phyloP scores from a whole-genome alignment of 2,113 vertebrate species.

The Scomber colias region DNA sequence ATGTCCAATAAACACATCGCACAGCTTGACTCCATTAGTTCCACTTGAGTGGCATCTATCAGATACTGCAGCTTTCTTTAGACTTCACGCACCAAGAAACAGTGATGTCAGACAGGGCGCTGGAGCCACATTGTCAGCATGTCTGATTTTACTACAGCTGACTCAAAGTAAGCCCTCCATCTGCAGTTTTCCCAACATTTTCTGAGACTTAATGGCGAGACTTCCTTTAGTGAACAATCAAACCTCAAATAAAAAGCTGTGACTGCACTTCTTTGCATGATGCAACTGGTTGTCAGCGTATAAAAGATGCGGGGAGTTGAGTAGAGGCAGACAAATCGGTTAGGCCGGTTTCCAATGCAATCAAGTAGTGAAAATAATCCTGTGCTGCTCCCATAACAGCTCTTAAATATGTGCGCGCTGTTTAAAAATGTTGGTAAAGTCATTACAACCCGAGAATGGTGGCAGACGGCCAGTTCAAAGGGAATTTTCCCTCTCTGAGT shows the following conservation, averaged over 20 bases:
- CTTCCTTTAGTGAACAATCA: conserved; percentile 20
- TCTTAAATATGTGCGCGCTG: conserved; percentile 64
- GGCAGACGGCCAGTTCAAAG: conserved; percentile 82
- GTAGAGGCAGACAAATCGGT: conserved; percentile 51
- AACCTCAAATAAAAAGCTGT: conserved; percentile 32
- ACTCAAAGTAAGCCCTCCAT: conserved; percentile 27
- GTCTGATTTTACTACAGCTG: conserved; percentile 45
- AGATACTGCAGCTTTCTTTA: conserved; percentile 63
- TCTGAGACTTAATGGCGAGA: conserved; percentile 33
- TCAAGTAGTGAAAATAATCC: conserved; percentile 63
- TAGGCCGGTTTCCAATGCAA: conserved; percentile 56
- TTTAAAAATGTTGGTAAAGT: conserved; percentile 80
- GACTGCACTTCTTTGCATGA: conserved; percentile 40
- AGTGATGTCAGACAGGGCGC: conserved; percentile 62
- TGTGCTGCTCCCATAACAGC: conserved; percentile 50
- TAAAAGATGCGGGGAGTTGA: conserved; percentile 24
- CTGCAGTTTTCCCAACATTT: conserved; percentile 56
- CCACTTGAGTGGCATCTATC: conserved; percentile 70
- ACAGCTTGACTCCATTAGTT: conserved; percentile 79
- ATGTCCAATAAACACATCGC: conserved; percentile 65
- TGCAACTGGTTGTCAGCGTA: conserved; percentile 48
- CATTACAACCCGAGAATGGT: conserved; percentile 77
- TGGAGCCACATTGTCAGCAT: conserved; percentile 62
- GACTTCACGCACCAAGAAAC: conserved; percentile 42
- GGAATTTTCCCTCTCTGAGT: conserved; percentile 81